phyloP scores from a whole-genome alignment of 2,888 invertebrate genomes.

The Diogma glabrata region DNA sequence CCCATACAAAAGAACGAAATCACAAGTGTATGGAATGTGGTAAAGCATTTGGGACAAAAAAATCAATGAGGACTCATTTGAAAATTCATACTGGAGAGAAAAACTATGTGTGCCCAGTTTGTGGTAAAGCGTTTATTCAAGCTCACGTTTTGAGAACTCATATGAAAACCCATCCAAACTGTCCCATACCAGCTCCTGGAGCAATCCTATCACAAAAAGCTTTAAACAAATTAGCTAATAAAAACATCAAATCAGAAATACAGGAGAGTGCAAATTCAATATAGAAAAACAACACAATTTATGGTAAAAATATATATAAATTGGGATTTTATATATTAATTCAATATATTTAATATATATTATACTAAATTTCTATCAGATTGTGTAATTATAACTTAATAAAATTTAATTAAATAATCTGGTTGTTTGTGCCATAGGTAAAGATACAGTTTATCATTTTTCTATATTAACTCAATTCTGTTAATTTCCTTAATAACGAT shows the following conservation, averaged over 20 bases:
- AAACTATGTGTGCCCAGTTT: constrained; percentile 14
- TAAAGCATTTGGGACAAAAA: constrained; percentile 14
- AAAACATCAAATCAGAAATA: not conserved
- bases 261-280: too few relatives aligned
- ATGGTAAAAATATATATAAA: too few relatives aligned
- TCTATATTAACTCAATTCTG: not conserved
- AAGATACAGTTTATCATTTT: not conserved
- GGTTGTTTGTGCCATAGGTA: not conserved
- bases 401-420: not conserved
- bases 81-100: constrained; percentile 15
- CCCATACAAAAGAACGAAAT: constrained; percentile 15
- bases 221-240: not conserved
- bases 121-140: constrained; percentile 13
- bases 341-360: too few relatives aligned
- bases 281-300: too few relatives aligned
- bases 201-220: constrained; percentile 12
- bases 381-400: not conserved
- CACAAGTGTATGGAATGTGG: constrained; percentile 12
- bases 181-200: constrained; percentile 13
- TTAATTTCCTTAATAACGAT: constrained; percentile 39
- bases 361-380: not conserved
- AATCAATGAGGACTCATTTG: constrained; percentile 10
- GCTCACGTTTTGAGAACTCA: constrained; percentile 14
- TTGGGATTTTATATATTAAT: too few relatives aligned
- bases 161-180: constrained; percentile 14